A percentile compares a stretch with the other conserved stretches of the same genome.
phyloP scores from a whole-genome alignment of 2,888 invertebrate genomes.

The Sinelater perroti region DNA sequence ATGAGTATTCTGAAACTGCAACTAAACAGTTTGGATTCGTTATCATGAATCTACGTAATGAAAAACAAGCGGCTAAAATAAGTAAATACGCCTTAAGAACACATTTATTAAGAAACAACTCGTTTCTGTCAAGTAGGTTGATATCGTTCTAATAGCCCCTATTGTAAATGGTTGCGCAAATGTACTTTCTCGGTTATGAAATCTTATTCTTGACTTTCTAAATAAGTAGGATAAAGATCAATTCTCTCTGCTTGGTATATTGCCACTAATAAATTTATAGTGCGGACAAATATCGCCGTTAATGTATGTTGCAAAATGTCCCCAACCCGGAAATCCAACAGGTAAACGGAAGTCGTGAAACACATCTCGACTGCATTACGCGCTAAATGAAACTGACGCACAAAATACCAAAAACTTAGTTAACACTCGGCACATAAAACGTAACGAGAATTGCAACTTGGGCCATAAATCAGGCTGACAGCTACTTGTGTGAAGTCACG shows the following conservation, averaged over 20 bases:
- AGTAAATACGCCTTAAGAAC: no score
- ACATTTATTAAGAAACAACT: no score
- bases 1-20: slow-evolving; percentile 13
- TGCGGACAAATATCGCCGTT: no score
- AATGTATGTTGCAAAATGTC: not conserved
- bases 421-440: slow-evolving; percentile 37
- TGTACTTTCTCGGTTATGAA: slow-evolving; percentile 27
- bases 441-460: slow-evolving; percentile 35
- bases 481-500: slow-evolving; percentile 42
- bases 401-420: slow-evolving; percentile 33
- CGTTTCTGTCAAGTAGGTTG: no score
- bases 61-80: no score
- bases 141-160: slow-evolving; percentile 26
- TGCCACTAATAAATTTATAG: not conserved
- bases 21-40: slow-evolving; percentile 6
- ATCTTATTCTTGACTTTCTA: slow-evolving; percentile 25
- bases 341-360: slow-evolving; percentile 6
- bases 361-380: slow-evolving; percentile 26
- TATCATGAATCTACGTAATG: slow-evolving; percentile 7
- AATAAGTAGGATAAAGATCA: slow-evolving; percentile 20
- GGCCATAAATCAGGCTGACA: slow-evolving; percentile 43
- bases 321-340: not conserved
- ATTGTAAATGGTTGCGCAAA: slow-evolving; percentile 23
- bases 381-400: slow-evolving; percentile 32
- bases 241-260: not conserved